Evolutionary conservation across 1,140 invertebrate species (phyloP).

Genomic region (Andrena cerasifolii): DNA sequence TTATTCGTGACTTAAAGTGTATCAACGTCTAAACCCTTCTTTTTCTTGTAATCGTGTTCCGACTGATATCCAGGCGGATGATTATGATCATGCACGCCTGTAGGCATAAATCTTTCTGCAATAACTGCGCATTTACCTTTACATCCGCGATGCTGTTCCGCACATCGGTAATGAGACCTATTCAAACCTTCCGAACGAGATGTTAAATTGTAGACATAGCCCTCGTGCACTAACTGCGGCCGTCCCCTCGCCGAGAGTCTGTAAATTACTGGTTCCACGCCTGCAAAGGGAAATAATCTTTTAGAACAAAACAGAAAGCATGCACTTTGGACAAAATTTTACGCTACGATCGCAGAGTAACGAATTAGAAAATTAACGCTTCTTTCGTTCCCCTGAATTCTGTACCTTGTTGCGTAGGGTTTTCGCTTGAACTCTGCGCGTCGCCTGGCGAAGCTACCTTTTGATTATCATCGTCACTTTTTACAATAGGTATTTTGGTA

Average conservation of each 20-base stretch:
- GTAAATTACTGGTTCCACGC: constrained; percentile 68
- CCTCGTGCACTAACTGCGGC: constrained; percentile 69
- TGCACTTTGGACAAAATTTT: too few species aligned
- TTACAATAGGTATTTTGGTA: constrained; percentile 26
- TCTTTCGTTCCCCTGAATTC: not conserved
- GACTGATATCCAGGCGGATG: constrained; percentile 72
- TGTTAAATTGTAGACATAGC: constrained; percentile 73
- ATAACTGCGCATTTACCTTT: constrained; percentile 75
- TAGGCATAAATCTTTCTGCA: constrained; percentile 72
- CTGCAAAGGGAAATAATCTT: too few species aligned
- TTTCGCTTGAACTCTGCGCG: constrained; percentile 24
- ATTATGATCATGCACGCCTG: constrained; percentile 71
- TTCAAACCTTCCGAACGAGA: constrained; percentile 69
- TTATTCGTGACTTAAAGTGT: constrained; percentile 20
- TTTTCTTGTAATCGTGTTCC: constrained; percentile 69
- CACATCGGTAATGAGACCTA: constrained; percentile 71
- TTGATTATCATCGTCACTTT: constrained; percentile 7
- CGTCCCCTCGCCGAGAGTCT: constrained; percentile 70
- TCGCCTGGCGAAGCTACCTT: not conserved
- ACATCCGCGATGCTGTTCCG: constrained; percentile 72
- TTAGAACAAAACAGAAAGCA: too few species aligned
- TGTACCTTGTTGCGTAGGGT: constrained; percentile 42
- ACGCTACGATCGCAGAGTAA: too few species aligned
- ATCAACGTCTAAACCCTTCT: constrained; percentile 66
- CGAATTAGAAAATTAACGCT: too few species aligned